Conservation (phyloP, 2,797 vertebrate species). For the Dryobates pubescens region DNA sequence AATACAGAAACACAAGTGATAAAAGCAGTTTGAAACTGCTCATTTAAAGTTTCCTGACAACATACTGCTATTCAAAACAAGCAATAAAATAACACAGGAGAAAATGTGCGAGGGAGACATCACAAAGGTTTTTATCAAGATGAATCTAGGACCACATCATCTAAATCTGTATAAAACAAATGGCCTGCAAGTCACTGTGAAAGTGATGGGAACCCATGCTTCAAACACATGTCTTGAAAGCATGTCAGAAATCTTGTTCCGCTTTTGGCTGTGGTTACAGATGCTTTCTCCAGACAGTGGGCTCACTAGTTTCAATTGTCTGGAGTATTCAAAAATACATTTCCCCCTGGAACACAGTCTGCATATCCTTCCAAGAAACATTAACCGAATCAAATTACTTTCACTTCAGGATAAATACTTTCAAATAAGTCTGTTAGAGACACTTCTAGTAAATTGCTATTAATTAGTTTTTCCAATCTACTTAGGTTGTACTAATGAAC, state of each 20-base stretch:
- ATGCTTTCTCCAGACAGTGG: constrained; percentile 23
- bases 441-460: constrained; percentile 20
- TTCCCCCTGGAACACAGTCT: background rate
- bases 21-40: background rate
- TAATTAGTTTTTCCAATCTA: constrained; percentile 49
- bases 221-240: constrained; percentile 23
- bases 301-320: constrained; percentile 19
- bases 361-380: constrained; percentile 25
- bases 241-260: constrained; percentile 34
- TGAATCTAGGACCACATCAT: background rate
- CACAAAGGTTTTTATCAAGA: background rate
- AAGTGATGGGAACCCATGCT: constrained; percentile 10
- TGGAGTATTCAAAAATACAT: constrained; percentile 29
- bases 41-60: background rate
- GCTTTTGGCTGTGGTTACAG: constrained; percentile 36
- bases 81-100: background rate
- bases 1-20: background rate
- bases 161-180: constrained; percentile 49
- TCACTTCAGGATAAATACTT: constrained; percentile 1
- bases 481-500: background rate
- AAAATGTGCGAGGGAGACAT: background rate
- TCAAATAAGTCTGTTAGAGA: constrained; percentile 35
- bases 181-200: constrained; percentile 6
- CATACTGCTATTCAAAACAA: background rate
- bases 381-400: constrained; percentile 1